A percentile compares a stretch with the other conserved stretches of the same genome.
phyloP scores from a whole-genome alignment of 1,140 invertebrate species.

The Drosophila ironensis region DNA sequence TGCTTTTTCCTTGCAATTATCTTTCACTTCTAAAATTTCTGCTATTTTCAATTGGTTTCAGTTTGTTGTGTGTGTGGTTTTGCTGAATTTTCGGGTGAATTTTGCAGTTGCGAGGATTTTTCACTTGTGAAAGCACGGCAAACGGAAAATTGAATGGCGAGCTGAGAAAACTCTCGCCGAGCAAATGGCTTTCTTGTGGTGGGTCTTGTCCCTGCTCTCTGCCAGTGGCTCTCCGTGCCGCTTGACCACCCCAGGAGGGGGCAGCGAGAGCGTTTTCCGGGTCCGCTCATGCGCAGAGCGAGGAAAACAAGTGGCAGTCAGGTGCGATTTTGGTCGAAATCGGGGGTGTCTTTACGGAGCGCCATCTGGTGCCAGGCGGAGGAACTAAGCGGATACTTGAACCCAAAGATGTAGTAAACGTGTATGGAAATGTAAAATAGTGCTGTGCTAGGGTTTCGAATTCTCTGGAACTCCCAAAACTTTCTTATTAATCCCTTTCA shows the following conservation, averaged over 20 bases:
- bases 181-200: conserved; percentile 46
- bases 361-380: conserved; percentile 24
- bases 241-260: conserved; percentile 22
- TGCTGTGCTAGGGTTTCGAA: too few relatives aligned
- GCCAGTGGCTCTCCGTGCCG: not conserved
- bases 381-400: not conserved
- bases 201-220: conserved; percentile 12
- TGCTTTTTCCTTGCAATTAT: not conserved
- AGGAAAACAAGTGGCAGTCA: conserved; percentile 58
- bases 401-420: not conserved
- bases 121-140: conserved; percentile 58
- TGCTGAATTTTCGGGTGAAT: conserved; percentile 14
- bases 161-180: conserved; percentile 51
- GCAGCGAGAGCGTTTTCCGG: conserved; percentile 1
- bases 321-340: not conserved
- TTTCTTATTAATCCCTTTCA: too few relatives aligned
- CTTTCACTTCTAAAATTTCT: not conserved
- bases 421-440: not conserved
- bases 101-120: conserved; percentile 33
- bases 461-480: too few relatives aligned
- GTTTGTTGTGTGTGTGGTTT: conserved; percentile 11
- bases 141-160: conserved; percentile 64
- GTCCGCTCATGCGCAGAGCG: conserved; percentile 51
- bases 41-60: not conserved
- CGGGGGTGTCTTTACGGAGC: conserved; percentile 37